A percentile compares a stretch with the other conserved stretches of the same genome.
phyloP scores from a whole-genome alignment of 2,888 invertebrate genomes.

The Podabrus alpinus region DNA sequence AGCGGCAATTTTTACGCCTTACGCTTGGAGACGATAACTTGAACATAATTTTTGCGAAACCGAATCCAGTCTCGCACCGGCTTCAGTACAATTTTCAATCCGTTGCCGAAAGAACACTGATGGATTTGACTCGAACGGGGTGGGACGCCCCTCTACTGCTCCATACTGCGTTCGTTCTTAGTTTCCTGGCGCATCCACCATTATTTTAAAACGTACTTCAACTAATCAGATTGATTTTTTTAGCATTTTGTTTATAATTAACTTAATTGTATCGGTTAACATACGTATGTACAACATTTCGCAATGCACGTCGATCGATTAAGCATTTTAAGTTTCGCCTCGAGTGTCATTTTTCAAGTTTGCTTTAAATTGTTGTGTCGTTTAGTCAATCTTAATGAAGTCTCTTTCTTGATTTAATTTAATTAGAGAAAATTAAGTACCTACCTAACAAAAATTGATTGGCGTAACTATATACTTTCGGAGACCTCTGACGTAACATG shows the following conservation, averaged over 20 bases:
- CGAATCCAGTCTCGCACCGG: slow-evolving; percentile 8
- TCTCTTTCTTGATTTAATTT: slow-evolving; percentile 14
- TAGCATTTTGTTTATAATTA: background rate
- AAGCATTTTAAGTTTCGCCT: background rate
- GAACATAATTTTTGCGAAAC: slow-evolving; percentile 23
- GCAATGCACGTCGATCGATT: background rate
- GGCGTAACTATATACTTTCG: slow-evolving; percentile 20
- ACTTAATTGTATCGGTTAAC: background rate
- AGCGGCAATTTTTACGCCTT: background rate
- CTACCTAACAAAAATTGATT: slow-evolving; percentile 5
- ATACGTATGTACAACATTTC: no score
- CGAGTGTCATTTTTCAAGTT: background rate
- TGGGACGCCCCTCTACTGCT: slow-evolving; percentile 28
- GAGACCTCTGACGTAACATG: slow-evolving; percentile 31
- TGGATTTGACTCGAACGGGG: slow-evolving; percentile 27
- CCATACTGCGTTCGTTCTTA: slow-evolving; percentile 20
- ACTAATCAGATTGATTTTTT: slow-evolving; percentile 4
- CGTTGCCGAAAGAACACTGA: slow-evolving; percentile 27
- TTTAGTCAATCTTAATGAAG: background rate
- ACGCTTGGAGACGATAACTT: slow-evolving; percentile 16
- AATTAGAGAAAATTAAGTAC: slow-evolving; percentile 1
- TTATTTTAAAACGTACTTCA: slow-evolving; percentile 14
- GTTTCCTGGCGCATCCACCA: slow-evolving; percentile 30
- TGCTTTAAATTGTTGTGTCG: background rate
- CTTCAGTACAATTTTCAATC: slow-evolving; percentile 16